Conservation (phyloP, 2,888 invertebrate species). For the Andrena trimmerana region DNA sequence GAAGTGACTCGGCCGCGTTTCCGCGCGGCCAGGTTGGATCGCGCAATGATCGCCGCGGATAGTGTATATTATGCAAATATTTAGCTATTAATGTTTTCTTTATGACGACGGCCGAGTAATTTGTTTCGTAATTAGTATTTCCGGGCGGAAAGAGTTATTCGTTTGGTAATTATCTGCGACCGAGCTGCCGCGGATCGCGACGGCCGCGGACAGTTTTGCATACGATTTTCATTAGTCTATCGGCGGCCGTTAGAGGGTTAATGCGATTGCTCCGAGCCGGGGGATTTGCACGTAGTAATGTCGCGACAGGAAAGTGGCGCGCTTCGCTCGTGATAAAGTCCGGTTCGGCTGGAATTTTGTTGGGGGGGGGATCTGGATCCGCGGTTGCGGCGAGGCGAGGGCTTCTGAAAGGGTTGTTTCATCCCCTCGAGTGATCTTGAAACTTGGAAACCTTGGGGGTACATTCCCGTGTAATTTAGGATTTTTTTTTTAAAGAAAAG, state of each 20-base stretch:
- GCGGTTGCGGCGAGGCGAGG: too few relatives aligned
- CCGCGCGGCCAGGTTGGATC: conserved; percentile 37
- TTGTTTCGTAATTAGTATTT: conserved; percentile 63
- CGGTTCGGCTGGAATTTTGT: background rate
- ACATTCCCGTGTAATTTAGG: too few relatives aligned
- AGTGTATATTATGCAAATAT: conserved; percentile 64
- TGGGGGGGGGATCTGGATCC: too few relatives aligned
- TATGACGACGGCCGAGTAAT: conserved; percentile 58
- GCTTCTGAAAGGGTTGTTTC: too few relatives aligned
- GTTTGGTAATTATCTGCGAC: conserved; percentile 56
- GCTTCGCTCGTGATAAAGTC: conserved; percentile 22
- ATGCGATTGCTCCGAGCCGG: conserved; percentile 51
- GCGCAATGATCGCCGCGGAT: conserved; percentile 34
- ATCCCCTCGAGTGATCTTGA: too few relatives aligned
- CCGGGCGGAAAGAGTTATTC: conserved; percentile 56
- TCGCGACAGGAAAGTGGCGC: conserved; percentile 40
- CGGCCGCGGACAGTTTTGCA: conserved; percentile 53
- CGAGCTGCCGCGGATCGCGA: conserved; percentile 23
- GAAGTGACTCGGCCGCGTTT: conserved; percentile 35
- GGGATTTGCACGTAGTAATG: conserved; percentile 58
- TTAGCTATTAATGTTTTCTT: conserved; percentile 65
- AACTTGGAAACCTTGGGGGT: too few relatives aligned
- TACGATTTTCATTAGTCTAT: conserved; percentile 62
- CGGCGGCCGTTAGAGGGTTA: conserved; percentile 58
- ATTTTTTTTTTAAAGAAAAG: too few relatives aligned